Conservation (phyloP, 1,140 invertebrate genomes). For the Lepeophtheirus salmonis region DNA sequence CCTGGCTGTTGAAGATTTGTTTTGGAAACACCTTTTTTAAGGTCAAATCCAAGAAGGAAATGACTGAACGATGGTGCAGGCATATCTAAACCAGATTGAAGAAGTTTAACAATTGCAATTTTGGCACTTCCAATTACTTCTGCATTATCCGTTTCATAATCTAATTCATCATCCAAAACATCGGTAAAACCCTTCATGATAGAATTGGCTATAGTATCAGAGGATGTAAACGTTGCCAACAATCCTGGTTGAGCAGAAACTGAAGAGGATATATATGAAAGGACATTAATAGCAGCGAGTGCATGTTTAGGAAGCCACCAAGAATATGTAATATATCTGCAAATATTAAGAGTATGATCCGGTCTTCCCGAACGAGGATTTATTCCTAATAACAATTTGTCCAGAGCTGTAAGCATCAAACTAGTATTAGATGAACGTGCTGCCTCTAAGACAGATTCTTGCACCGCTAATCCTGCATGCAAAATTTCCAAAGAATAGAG, state of each 20-base stretch:
- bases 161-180: constrained; percentile 3
- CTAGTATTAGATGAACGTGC: constrained; percentile 18
- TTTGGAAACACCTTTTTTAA: constrained; percentile 10
- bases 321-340: constrained; percentile 48
- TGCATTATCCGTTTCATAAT: background rate
- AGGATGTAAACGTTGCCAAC: constrained; percentile 44
- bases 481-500: constrained; percentile 47
- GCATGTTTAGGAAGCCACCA: constrained; percentile 46
- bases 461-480: constrained; percentile 32
- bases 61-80: constrained; percentile 5
- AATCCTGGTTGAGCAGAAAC: constrained; percentile 42
- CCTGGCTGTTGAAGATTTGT: constrained; percentile 7
- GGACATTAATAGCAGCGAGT: constrained; percentile 45
- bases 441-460: constrained; percentile 19
- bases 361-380: constrained; percentile 51
- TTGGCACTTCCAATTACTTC: background rate
- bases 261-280: constrained; percentile 44
- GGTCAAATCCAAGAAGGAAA: constrained; percentile 17
- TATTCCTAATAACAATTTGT: constrained; percentile 57
- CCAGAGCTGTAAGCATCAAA: constrained; percentile 47
- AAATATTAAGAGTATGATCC: constrained; percentile 57
- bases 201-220: constrained; percentile 32
- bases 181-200: constrained; percentile 50
- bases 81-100: background rate
- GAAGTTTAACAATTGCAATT: constrained; percentile 11